These are phyloP conservation scores for Opisthograptis luteolata DNA, from an alignment of 2,888 invertebrate species.

Conservation along the genomic window DNA sequence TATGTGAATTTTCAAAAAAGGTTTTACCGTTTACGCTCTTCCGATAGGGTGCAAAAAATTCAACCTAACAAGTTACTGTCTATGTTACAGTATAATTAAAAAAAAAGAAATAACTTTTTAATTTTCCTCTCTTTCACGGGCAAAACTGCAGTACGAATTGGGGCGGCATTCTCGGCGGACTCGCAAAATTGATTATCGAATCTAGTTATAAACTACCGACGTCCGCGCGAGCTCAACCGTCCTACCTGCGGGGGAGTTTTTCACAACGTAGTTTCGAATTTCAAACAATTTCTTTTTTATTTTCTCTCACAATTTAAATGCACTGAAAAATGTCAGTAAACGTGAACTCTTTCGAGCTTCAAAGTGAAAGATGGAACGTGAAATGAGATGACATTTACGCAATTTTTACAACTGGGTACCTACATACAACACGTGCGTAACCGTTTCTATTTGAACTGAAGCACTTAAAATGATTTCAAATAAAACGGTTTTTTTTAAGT, in stretches of 20 bases:
- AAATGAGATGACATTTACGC: conserved; percentile 12
- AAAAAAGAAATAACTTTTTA: not conserved
- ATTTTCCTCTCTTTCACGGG: conserved; percentile 5
- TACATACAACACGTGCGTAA: too few species aligned
- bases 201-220: conserved; percentile 78
- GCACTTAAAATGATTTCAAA: conserved; percentile 34
- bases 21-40: too few species aligned
- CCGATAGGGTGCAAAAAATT: too few species aligned
- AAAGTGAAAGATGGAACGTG: conserved; percentile 9
- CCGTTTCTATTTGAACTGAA: conserved; percentile 21
- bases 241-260: conserved; percentile 55
- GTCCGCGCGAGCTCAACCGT: conserved; percentile 53
- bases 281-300: conserved; percentile 20
- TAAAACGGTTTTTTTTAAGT: conserved; percentile 34
- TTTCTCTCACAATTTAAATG: conserved; percentile 12
- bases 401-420: conserved; percentile 20
- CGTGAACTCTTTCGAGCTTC: conserved; percentile 10
- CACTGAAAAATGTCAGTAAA: conserved; percentile 11
- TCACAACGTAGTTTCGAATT: conserved; percentile 31
- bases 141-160: conserved; percentile 41
- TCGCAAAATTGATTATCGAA: conserved; percentile 80
- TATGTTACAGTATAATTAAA: not conserved
- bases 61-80: too few species aligned
- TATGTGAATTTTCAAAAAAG: too few species aligned
- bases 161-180: conserved; percentile 47